Conservation (phyloP, 2,113 vertebrate species). For the Thunnus maccoyii region DNA sequence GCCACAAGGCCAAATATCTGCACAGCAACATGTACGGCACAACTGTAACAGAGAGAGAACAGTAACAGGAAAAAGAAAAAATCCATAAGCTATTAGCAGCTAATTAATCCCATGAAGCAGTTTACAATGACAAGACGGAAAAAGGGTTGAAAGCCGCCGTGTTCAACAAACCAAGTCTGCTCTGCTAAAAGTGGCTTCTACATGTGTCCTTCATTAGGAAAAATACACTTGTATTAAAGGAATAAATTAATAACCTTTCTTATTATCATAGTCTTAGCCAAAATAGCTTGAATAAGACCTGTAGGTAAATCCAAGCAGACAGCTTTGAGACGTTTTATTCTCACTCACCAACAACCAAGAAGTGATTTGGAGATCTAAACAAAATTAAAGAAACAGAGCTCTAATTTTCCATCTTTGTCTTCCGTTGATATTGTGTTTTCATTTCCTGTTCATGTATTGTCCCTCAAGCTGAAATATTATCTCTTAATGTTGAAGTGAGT, state of each 20-base stretch:
- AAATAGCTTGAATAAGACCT: not conserved
- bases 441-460: too few species aligned
- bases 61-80: constrained; percentile 26
- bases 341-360: too few species aligned
- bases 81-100: constrained; percentile 68
- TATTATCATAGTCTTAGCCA: not conserved
- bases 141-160: constrained; percentile 5
- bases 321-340: too few species aligned
- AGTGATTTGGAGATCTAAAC: too few species aligned
- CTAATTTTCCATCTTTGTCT: too few species aligned
- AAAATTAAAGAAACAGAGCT: too few species aligned
- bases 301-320: not conserved
- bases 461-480: too few species aligned
- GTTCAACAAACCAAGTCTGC: not conserved
- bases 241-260: not conserved
- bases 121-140: constrained; percentile 21
- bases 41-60: constrained; percentile 18
- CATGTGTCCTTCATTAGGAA: not conserved
- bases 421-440: too few species aligned
- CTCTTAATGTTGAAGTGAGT: too few species aligned
- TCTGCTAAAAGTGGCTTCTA: not conserved
- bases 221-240: not conserved
- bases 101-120: constrained; percentile 71
- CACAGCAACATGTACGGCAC: constrained; percentile 35
- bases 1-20: constrained; percentile 75